Base-by-base conservation (phyloP, 2,888 invertebrate species). In the Drosophila cognata region DNA sequence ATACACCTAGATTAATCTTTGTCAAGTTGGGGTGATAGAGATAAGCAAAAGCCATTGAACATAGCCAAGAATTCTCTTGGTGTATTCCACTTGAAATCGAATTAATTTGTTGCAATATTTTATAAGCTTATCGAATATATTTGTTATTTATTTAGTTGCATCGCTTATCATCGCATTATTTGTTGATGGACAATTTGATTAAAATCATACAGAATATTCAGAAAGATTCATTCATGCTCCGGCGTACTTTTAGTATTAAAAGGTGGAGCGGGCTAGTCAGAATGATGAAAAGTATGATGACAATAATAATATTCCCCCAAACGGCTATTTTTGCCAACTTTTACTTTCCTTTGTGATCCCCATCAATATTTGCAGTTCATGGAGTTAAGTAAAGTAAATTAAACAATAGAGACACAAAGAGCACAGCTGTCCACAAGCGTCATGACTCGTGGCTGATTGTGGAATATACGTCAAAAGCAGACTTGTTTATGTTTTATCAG, bases 61-160 rank as follows among this genome's bases (percentile, higher is more conserved):
- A 35, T 36, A 11, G 33, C n/a, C 21, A 25, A 13, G n/a, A 21
- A 10, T 61, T 70, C 67, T 4, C 31, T 58, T 35, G 4, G 76
- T 81, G 68, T 65, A 51, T 16, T 10, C 33, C 73, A 60, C 59
- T 76, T 35, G 48, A 68, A 41, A 59, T 29, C 16, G 53, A 61
- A 68, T 77, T 62, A 61, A 51, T 71, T 79, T 57, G 63, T 57
- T 51, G 65, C 57, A 77, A 64, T 76, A 55, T 58, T 66, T 56
- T 41, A 38, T 38, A 16, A 38, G 56, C 29, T 41, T 57, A 57
- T 57, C 38, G 10, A 21, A 21, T 52, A 16, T 46, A 36, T 80
- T 68, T 70, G 75, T 89, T 89, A 89, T 86, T 82, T 76, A 82
- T 78, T 71, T 74, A 68, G 72, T 76, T 72, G 89, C 89, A 89